Conservation (phyloP, 2,888 invertebrate species). For the Archips xylosteana region DNA sequence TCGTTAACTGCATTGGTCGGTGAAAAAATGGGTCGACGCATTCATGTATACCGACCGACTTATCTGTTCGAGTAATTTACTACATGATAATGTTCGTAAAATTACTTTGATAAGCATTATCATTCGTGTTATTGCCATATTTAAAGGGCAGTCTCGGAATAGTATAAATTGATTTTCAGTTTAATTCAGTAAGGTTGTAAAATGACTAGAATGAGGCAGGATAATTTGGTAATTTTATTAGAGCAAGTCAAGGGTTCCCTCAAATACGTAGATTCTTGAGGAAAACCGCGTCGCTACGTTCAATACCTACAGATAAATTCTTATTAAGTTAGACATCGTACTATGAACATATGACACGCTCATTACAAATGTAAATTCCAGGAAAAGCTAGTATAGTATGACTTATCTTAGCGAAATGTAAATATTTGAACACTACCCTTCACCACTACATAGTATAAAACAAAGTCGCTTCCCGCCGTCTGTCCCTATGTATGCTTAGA, state of each 20-base stretch:
- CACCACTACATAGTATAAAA: too few relatives aligned
- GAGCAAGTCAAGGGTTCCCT: background rate
- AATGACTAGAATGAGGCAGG: background rate
- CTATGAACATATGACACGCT: background rate
- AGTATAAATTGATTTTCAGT: background rate
- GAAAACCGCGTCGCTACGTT: background rate
- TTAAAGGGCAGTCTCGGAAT: background rate
- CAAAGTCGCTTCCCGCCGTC: too few relatives aligned
- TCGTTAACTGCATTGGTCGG: slow-evolving; percentile 38
- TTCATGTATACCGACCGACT: slow-evolving; percentile 17
- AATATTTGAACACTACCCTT: too few relatives aligned
- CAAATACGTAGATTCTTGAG: background rate
- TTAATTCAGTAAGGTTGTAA: background rate
- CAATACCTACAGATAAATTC: background rate
- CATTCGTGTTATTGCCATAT: slow-evolving; percentile 8
- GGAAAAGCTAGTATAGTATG: background rate
- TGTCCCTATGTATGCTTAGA: too few relatives aligned
- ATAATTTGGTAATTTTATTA: background rate
- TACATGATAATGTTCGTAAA: slow-evolving; percentile 35
- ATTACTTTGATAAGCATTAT: slow-evolving; percentile 27
- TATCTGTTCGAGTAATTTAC: slow-evolving; percentile 34
- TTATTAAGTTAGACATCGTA: background rate
- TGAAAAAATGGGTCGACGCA: slow-evolving; percentile 33
- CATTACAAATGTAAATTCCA: background rate
- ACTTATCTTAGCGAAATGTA: background rate